Base-by-base conservation (phyloP, 2,888 invertebrate species). In the Dynastes tityus region DNA sequence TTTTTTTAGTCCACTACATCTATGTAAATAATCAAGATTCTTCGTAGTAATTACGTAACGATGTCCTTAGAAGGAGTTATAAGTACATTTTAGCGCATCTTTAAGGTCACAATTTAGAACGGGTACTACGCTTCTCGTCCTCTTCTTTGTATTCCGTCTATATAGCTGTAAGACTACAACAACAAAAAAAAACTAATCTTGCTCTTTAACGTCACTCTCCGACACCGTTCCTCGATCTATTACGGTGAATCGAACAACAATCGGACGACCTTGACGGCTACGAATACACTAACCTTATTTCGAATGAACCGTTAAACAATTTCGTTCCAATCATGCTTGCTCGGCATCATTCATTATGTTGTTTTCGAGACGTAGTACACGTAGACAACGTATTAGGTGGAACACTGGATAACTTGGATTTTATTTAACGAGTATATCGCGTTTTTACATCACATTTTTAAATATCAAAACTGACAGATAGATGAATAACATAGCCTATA, bases 91-190 rank as follows among this genome's bases (percentile, higher is more conserved):
- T 22, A 58, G 22, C 16, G 16, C n/a, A 53, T 16, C 53, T 68
- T n/a, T 71, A 71, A 73, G 73, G 73, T 73, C 73, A 58, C 29
- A 73, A 73, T 73, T 73, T 73, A 40, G 73, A 73, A 73, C 73
- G 73, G 58, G 11, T 61, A 51, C 11, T 27, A 58, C 49, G 49
- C 45, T 49, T 22, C 27, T 37, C 22, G 45, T 45, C 9, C 22
- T 51, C 58, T 73, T 73, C 58, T 40, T 16, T 58, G 27, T 58
- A 22, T 55, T 58, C 22, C 9, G n/a, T 37, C 58, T 45, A 8
- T 45, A 8, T 8, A 37, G 32, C 32, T 11, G 45, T 45, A 61
- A 40, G 37, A 22, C 9, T 11, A 37, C 32, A 37, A 37, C 2
- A 40, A 58, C 22, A n/a, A 22, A 27, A 58, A 58, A 58, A 73